Evolutionary conservation across 1,140 invertebrate genomes (phyloP).

Genomic region (Phymorhynchus buccinoides): DNA sequence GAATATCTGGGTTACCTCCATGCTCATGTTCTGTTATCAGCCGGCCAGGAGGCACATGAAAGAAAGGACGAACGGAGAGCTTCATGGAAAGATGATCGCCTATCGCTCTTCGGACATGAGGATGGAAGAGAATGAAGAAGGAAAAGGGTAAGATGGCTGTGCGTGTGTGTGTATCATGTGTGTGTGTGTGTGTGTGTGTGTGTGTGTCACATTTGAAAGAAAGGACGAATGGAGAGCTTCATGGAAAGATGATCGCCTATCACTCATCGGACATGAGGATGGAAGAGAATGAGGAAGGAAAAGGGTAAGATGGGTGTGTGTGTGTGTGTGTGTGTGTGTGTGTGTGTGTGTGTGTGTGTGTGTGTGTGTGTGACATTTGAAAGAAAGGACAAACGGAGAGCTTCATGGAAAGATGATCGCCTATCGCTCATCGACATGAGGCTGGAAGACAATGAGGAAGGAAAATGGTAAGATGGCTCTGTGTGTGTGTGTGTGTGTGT

Average conservation of each 20-base stretch:
- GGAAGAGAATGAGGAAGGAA: neutral
- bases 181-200: neutral
- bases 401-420: constrained; percentile 36
- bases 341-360: neutral
- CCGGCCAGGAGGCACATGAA: neutral
- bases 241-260: constrained; percentile 41
- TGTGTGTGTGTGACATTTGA: neutral
- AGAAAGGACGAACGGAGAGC: neutral
- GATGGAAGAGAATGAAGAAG: neutral
- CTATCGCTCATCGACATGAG: constrained; percentile 40
- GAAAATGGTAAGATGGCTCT: neutral
- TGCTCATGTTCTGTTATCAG: neutral
- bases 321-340: neutral
- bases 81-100: constrained; percentile 35
- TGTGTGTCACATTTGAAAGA: neutral
- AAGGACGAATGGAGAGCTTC: neutral
- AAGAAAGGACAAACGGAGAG: neutral
- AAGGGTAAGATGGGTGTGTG: neutral
- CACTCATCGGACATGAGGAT: constrained; percentile 38
- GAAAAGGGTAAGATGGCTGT: neutral
- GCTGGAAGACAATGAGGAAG: neutral
- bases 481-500: constrained; percentile 4
- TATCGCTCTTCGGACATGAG: constrained; percentile 43
- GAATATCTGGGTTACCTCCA: too few species aligned
- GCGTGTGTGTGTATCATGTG: constrained; percentile 2